These are phyloP conservation scores for Eulemur albifrons DNA, from an alignment of 2,797 vertebrate genomes.

Conservation along the genomic window DNA sequence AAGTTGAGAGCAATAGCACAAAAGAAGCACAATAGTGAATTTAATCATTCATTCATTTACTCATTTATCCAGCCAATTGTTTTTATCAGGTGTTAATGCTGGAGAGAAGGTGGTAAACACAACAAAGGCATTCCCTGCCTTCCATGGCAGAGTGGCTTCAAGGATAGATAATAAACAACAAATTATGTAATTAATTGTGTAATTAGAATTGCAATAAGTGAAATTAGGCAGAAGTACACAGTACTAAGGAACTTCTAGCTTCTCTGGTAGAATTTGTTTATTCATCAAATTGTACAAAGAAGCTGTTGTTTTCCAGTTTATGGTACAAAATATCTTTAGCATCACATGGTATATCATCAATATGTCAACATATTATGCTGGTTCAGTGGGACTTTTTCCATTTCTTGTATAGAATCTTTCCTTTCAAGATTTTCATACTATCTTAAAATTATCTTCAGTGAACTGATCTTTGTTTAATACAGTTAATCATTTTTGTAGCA, in stretches of 20 bases:
- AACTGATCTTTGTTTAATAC: not conserved
- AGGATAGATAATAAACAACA: not conserved
- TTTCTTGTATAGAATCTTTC: not conserved
- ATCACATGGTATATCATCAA: not conserved
- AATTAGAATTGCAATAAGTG: not conserved
- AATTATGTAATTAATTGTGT: not conserved
- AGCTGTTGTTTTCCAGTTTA: not conserved
- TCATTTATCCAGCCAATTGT: not conserved
- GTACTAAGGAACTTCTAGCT: not conserved
- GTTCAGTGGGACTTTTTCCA: not conserved
- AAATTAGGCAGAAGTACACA: not conserved
- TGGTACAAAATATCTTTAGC: not conserved
- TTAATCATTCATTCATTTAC: not conserved
- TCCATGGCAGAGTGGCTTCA: not conserved
- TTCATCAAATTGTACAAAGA: not conserved
- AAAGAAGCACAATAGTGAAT: conserved; percentile 36
- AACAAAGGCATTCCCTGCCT: not conserved
- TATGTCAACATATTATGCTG: not conserved
- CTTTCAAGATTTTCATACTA: not conserved
- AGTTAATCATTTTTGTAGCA: not conserved
- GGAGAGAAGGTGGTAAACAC: not conserved
- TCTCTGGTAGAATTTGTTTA: not conserved
- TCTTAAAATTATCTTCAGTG: not conserved
- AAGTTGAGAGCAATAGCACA: not conserved
- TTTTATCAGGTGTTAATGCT: not conserved